Base-by-base conservation (phyloP, 2,797 vertebrate genomes). In the Scleropages formosus region DNA sequence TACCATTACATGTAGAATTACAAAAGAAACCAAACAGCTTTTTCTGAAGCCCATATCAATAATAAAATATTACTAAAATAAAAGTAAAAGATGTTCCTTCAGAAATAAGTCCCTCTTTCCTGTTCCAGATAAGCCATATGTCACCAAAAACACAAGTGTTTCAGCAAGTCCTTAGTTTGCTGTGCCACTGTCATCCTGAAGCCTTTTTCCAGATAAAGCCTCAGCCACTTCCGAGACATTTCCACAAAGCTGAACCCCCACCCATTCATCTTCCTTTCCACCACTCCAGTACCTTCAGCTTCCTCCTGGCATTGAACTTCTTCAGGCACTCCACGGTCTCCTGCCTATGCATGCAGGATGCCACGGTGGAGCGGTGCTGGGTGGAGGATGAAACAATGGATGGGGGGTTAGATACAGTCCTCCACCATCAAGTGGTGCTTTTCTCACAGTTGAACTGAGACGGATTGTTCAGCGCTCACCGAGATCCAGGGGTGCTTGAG, bases 301-400 rank as follows among this genome's bases (percentile, higher is more conserved):
- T 99, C 81, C 97, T 94, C 80, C 97, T 91, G 81, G 97, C 97
- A 0, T 99, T 99, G 91, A 98, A 99, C 87, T 99, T 99, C 92
- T 99, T 99, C 91, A 99, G 89, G 84, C 97, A 99, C 81, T 99
- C 97, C 62, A 98, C 97, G 0, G 97, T 99, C 89, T 99, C 97
- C 89, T 99, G 97, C 82, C 97, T 92, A 90, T 99, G 97, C 97
- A 99, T 99, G 86, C 97, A 99, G 74, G 97, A 99, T 0, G 97
- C 97, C 89, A 99, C 97, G 0, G 97, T 99, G 80, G 96, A 97
- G 65, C 97, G 97, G 83, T 99, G 97, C 97, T 99, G 85, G 1
- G 47, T 20, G 84, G 63, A 20, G n/a, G 76, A n/a, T 31, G 1
- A 49, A 56, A 72, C 16, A 1, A n/a, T 26, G 31, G 82, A 27